Evolutionary conservation across 2,113 vertebrate genomes (phyloP).

Genomic region (Clinocottus analis): DNA sequence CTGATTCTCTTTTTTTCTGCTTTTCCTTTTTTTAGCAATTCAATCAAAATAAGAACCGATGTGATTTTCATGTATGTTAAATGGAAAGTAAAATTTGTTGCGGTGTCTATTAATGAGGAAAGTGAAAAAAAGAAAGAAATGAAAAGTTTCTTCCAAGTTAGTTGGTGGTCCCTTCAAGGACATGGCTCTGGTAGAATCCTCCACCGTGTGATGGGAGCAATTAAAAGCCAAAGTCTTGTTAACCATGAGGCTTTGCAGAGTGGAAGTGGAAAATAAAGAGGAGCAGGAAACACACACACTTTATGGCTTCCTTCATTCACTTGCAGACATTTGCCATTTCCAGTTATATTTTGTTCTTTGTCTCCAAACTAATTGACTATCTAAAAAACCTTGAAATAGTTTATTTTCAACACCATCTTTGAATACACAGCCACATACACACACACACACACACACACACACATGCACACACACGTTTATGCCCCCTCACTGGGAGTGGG

Average conservation of each 20-base stretch:
- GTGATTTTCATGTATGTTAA: constrained; percentile 35
- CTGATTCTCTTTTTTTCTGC: constrained; percentile 35
- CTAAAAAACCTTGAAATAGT: neutral
- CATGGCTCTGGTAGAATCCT: constrained; percentile 67
- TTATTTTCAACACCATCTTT: constrained; percentile 7
- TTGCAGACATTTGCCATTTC: constrained; percentile 13
- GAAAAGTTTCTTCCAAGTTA: constrained; percentile 17
- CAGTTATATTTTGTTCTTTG: neutral
- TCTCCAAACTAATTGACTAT: neutral
- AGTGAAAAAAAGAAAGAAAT: constrained; percentile 36
- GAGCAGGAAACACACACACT: constrained; percentile 41
- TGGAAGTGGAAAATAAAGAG: constrained; percentile 64
- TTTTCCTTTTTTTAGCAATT: constrained; percentile 54
- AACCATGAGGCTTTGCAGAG: constrained; percentile 62
- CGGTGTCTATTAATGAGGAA: constrained; percentile 27
- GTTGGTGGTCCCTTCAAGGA: constrained; percentile 63
- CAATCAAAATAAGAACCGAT: constrained; percentile 43
- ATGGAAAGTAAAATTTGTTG: constrained; percentile 42
- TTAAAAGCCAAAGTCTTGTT: constrained; percentile 76
- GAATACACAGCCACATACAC: too few species aligned
- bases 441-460: constrained; percentile 1
- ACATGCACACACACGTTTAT: constrained; percentile 39
- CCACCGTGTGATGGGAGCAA: constrained; percentile 84
- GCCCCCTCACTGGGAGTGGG: constrained; percentile 32
- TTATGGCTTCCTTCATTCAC: constrained; percentile 26